A percentile compares a stretch with the other conserved stretches of the same genome.
phyloP scores from a whole-genome alignment of 2,888 invertebrate species.

The Morpho achilles region DNA sequence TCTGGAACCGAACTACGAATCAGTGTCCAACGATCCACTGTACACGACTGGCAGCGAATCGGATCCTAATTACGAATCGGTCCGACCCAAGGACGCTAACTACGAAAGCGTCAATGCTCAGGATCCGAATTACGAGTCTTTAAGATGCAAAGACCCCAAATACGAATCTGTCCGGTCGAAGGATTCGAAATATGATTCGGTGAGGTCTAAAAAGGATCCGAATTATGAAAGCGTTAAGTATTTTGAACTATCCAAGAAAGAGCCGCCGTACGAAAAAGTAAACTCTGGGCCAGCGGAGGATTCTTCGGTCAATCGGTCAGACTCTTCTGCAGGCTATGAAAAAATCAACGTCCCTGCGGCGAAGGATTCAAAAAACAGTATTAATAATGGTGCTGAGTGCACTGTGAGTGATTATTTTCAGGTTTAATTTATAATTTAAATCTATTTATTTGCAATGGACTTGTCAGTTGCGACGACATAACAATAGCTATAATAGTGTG shows the following conservation, averaged over 20 bases:
- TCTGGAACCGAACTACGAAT: constrained; percentile 87
- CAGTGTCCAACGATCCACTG: constrained; percentile 81
- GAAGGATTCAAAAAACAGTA: constrained; percentile 60
- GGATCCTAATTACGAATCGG: constrained; percentile 85
- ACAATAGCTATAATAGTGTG: constrained; percentile 28
- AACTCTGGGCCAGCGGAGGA: constrained; percentile 49
- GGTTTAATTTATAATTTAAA: constrained; percentile 44
- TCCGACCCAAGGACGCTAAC: constrained; percentile 82
- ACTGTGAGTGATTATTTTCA: constrained; percentile 72
- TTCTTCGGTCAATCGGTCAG: constrained; percentile 53
- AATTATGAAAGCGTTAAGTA: constrained; percentile 91
- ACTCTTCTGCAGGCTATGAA: constrained; percentile 66
- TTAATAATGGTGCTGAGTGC: constrained; percentile 60
- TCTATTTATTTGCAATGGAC: constrained; percentile 14
- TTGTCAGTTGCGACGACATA: background rate
- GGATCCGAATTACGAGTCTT: constrained; percentile 84
- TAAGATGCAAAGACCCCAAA: constrained; percentile 82
- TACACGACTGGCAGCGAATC: constrained; percentile 86
- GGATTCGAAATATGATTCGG: constrained; percentile 78
- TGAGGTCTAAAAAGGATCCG: constrained; percentile 81
- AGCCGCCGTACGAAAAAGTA: constrained; percentile 84
- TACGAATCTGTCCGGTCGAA: constrained; percentile 83
- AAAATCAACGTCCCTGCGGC: constrained; percentile 57
- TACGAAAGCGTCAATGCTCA: constrained; percentile 84
- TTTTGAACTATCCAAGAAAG: constrained; percentile 77